Conservation (phyloP, 1,140 invertebrate genomes). For the Stratiolaelaps scimitus region DNA sequence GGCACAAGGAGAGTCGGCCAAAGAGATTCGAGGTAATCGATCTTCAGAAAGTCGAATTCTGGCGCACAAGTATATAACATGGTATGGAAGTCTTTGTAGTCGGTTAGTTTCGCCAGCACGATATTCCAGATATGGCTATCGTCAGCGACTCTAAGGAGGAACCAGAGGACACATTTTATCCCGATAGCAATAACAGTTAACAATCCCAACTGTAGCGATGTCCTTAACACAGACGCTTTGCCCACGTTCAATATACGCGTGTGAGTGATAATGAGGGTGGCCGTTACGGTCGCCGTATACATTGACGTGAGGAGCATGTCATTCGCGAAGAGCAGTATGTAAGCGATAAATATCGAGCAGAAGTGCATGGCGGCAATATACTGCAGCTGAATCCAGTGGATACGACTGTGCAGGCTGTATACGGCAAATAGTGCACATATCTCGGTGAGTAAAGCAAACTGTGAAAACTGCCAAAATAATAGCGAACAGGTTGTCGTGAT, state of each 20-base stretch:
- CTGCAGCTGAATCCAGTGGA: background rate
- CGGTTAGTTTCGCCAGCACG: constrained; percentile 57
- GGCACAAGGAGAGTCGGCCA: constrained; percentile 17
- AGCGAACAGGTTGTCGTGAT: constrained; percentile 17
- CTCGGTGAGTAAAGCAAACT: constrained; percentile 37
- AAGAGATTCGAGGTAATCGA: constrained; percentile 38
- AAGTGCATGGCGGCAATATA: constrained; percentile 13
- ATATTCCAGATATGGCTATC: constrained; percentile 60
- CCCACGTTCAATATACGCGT: constrained; percentile 1
- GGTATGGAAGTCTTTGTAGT: constrained; percentile 65
- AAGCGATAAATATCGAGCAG: constrained; percentile 31
- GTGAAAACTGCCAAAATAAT: constrained; percentile 36
- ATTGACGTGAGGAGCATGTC: constrained; percentile 56
- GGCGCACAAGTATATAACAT: constrained; percentile 66
- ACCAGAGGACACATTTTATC: constrained; percentile 44
- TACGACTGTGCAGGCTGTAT: background rate
- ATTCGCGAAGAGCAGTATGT: constrained; percentile 51
- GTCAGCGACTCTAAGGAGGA: constrained; percentile 43
- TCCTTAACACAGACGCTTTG: constrained; percentile 37
- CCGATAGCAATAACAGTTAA: constrained; percentile 40
- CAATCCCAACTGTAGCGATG: constrained; percentile 40
- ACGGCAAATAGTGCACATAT: constrained; percentile 33
- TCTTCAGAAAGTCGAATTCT: constrained; percentile 65
- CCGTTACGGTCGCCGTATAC: constrained; percentile 44
- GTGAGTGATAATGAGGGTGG: constrained; percentile 40